Evolutionary conservation across 1,140 invertebrate genomes (phyloP).

Genomic region (Ptiloglossa arizonensis): DNA sequence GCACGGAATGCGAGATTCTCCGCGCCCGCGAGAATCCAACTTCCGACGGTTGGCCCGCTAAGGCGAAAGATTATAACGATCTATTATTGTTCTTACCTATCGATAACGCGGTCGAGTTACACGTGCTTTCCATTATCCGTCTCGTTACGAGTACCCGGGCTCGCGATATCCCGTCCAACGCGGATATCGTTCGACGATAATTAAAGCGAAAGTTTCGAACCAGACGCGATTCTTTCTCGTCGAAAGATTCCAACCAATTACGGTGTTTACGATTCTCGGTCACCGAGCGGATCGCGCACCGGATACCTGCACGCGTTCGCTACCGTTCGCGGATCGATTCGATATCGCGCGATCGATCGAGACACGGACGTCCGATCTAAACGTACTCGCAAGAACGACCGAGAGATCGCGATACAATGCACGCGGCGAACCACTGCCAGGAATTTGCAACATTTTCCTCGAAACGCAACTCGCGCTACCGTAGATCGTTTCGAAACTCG

Average conservation of each 20-base stretch:
- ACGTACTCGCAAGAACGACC: too few species aligned
- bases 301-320: background rate
- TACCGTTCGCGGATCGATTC: too few species aligned
- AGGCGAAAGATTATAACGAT: constrained; percentile 11
- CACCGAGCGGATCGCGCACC: background rate
- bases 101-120: constrained; percentile 12
- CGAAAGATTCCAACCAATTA: too few species aligned
- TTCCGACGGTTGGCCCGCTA: background rate
- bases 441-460: too few species aligned
- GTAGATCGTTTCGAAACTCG: too few species aligned
- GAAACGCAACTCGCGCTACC: too few species aligned
- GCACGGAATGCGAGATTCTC: background rate
- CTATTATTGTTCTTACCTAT: background rate
- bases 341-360: too few species aligned
- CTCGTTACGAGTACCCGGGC: constrained; percentile 3
- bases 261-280: too few species aligned
- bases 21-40: background rate
- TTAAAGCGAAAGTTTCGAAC: constrained; percentile 2
- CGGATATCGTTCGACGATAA: background rate
- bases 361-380: too few species aligned
- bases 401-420: too few species aligned
- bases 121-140: constrained; percentile 26
- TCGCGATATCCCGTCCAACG: background rate
- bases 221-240: background rate
- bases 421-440: too few species aligned